Base-by-base conservation (phyloP, 2,797 vertebrate genomes). In the Antrozous pallidus region DNA sequence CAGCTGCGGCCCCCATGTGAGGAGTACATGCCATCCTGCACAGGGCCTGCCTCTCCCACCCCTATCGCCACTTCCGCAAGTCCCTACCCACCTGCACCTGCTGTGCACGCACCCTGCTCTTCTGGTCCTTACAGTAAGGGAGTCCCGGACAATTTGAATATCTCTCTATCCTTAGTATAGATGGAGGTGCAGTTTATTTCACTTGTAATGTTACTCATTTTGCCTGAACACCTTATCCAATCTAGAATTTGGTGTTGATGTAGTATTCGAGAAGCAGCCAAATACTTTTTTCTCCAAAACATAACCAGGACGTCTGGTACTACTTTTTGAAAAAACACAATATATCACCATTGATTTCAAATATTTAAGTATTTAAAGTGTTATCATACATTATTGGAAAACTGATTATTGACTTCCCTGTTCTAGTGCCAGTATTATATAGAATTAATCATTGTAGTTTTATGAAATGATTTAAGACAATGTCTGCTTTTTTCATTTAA, bases 1-100 rank as follows among this genome's bases (percentile, higher is more conserved):
- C 2, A 0, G 98, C 98, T 5, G 98, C 65, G 8, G 98, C 99
- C 74, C 97, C 96, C 93, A 97, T 97, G 8, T 28, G 5, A 6
- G 3, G 9, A 2, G 7, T 11, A 51, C 5, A 4, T 24, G 2
- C 16, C 11, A 2, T 26, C 40, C 28, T n/a, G 40, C 22, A 24
- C 54, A 3, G 8, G 8, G 8, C 54, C 54, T 3, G 54, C 54
- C 9, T 56, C 54, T 9, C 24, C 47, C 12, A 42, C 13, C 47
- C 22, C 22, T 9, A 9, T 26, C 54, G 1, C 24, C 22, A 2
- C 20, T 22, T 3, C 22, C 8, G 2, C 22, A 18, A 7, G 49
- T 51, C 49, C 49, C 49, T 17, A 51, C 49, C 49, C 17, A 18
- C 49, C 49, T 51, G 49, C 49, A 6, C 49, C 49, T 51, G 49